These are phyloP conservation scores for Hermetia illucens DNA, from an alignment of 1,140 invertebrate genomes.

Conservation along the genomic window DNA sequence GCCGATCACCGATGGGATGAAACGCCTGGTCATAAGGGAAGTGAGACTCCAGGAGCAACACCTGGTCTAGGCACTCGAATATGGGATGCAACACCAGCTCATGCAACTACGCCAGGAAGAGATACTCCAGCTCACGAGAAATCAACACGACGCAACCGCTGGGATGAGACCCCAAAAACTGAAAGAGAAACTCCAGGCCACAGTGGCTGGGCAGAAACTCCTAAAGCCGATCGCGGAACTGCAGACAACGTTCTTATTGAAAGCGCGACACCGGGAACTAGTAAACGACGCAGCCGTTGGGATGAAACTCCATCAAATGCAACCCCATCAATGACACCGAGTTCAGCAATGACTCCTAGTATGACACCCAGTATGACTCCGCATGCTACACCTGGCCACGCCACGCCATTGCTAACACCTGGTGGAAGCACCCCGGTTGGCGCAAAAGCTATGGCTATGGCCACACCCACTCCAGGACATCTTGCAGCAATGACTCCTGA, in stretches of 20 bases:
- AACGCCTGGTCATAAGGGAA: constrained; percentile 74
- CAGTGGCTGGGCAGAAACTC: constrained; percentile 96
- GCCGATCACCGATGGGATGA: constrained; percentile 86
- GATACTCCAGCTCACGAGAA: constrained; percentile 80
- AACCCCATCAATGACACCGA: constrained; percentile 47
- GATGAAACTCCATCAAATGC: constrained; percentile 87
- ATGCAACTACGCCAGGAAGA: constrained; percentile 76
- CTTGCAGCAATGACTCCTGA: constrained; percentile 97
- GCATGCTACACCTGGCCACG: constrained; percentile 43
- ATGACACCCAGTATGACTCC: constrained; percentile 52
- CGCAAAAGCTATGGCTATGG: constrained; percentile 92
- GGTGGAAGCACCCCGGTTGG: constrained; percentile 79
- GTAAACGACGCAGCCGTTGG: constrained; percentile 88
- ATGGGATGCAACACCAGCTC: constrained; percentile 90
- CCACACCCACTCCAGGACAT: constrained; percentile 91
- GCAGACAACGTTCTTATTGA: constrained; percentile 71
- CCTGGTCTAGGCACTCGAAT: constrained; percentile 73
- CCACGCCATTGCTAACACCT: constrained; percentile 45
- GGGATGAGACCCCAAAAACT: constrained; percentile 98
- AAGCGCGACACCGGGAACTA: constrained; percentile 82
- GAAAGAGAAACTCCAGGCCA: constrained; percentile 93
- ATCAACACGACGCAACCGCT: constrained; percentile 80
- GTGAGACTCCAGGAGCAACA: constrained; percentile 85
- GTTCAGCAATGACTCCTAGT: constrained; percentile 54
- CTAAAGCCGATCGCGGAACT: constrained; percentile 74